Base-by-base conservation (phyloP, 2,888 invertebrate species). In the Microctonus aethiopoides region DNA sequence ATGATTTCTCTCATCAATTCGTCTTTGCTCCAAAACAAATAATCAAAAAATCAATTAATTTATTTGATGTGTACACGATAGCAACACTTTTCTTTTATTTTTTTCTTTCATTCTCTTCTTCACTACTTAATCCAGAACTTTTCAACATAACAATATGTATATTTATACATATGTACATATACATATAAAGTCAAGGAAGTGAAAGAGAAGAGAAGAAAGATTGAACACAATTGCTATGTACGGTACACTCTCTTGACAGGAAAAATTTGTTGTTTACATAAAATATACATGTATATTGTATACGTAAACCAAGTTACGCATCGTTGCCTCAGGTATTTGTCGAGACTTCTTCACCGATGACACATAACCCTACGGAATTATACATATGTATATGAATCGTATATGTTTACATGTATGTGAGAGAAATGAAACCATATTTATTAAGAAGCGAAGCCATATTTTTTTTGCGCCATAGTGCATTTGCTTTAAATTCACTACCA, bases 371-470 rank as follows among this genome's bases (percentile, higher is more conserved):
- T 16, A 16, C 16, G 16, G 16, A 54, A 11, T n/a, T n/a, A n/a
- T n/a, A n/a, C n/a, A n/a, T n/a, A 1, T 24, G 46, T 7, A 20
- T 3, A 16, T 16, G 7, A 6, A 20, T 46, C 16, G 46, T n/a
- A 46, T 46, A n/a, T n/a, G n/a, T n/a, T n/a, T n/a, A n/a, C n/a
- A n/a, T n/a, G n/a, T n/a, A n/a, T n/a, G 46, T 16, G 7, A 46
- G 46, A 46, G 20, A 16, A 70, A 74, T 73, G 81, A 82, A 83
- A 82, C 82, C 83, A 79, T 83, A 83, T 81, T 82, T 81, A 79
- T 80, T 77, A 79, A 80, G 77, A 80, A 78, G 71, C 72, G 81
- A 83, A 83, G 80, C 80, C 80, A 63, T 78, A 78, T 60, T 29
- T 63, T 63, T 64, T 57, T 52, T 26, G 34, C 57, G 2, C 9